phyloP scores from a whole-genome alignment of 2,797 vertebrate species.

The Todus mexicanus region DNA sequence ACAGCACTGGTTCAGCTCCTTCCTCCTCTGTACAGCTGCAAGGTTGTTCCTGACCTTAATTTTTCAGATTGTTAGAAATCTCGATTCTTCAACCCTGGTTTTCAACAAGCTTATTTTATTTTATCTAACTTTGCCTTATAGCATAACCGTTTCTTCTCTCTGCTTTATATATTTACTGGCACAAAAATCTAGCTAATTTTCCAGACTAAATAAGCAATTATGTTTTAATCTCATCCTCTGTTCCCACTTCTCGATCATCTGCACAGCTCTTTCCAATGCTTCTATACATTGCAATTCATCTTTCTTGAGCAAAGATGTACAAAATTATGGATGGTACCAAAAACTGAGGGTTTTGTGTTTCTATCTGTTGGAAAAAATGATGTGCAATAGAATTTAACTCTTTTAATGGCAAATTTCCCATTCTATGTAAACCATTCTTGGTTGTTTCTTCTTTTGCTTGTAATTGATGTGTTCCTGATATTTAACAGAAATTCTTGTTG shows the following conservation, averaged over 20 bases:
- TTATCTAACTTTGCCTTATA: not conserved
- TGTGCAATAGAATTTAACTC: not conserved
- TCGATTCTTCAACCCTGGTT: not conserved
- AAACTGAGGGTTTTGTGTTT: not conserved
- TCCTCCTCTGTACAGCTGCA: not conserved
- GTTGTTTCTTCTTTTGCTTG: not conserved
- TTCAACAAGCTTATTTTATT: not conserved
- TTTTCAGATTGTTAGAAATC: not conserved
- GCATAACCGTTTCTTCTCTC: not conserved
- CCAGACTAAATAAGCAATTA: not conserved
- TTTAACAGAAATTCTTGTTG: not conserved
- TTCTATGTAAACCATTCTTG: not conserved
- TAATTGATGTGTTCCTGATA: not conserved
- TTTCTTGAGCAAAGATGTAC: not conserved
- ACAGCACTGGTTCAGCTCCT: rapidly evolving
- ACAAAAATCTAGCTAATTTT: not conserved
- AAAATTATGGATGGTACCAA: not conserved
- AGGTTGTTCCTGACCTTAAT: not conserved
- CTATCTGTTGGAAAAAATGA: not conserved
- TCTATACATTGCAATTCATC: not conserved
- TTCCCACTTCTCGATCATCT: not conserved
- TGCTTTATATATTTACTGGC: not conserved
- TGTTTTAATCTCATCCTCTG: not conserved
- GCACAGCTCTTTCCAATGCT: not conserved
- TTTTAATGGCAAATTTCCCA: not conserved